Percentiles rank a stretch among this genome's conserved stretches.
These are phyloP conservation scores for Scomber scombrus DNA, from an alignment of 2,113 vertebrate species.

Conservation along the genomic window DNA sequence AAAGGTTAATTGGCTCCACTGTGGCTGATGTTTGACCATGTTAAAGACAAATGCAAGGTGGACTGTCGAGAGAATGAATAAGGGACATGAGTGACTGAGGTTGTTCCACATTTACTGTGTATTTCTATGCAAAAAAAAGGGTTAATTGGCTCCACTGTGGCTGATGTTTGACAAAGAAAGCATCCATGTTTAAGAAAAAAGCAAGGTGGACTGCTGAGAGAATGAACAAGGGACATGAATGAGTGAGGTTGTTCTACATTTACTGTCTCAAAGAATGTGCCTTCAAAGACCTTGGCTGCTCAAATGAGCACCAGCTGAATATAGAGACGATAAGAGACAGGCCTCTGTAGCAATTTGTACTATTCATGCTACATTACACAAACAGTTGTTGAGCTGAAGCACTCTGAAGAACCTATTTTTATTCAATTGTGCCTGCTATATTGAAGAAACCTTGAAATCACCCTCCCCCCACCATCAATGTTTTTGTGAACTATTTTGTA, in stretches of 20 bases:
- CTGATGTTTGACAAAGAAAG: slow-evolving; percentile 37
- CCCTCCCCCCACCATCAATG: slow-evolving; percentile 25
- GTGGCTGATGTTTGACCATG: slow-evolving; percentile 37
- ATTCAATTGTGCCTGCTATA: slow-evolving; percentile 52
- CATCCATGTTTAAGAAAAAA: slow-evolving; percentile 34
- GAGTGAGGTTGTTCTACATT: slow-evolving; percentile 36
- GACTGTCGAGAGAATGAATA: slow-evolving; percentile 42
- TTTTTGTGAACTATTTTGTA: slow-evolving; percentile 33
- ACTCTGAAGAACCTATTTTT: slow-evolving; percentile 54
- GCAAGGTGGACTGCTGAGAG: slow-evolving; percentile 9
- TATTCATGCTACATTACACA: slow-evolving; percentile 78
- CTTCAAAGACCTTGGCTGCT: slow-evolving; percentile 58
- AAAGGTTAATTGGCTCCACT: slow-evolving; percentile 56
- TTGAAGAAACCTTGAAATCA: slow-evolving; percentile 26
- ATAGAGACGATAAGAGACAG: slow-evolving; percentile 65
- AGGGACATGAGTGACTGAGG: slow-evolving; percentile 29
- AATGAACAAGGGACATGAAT: slow-evolving; percentile 47
- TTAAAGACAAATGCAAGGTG: slow-evolving; percentile 26
- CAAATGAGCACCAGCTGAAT: slow-evolving; percentile 39
- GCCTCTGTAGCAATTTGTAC: slow-evolving; percentile 68
- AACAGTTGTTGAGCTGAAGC: slow-evolving; percentile 61
- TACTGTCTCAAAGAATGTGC: slow-evolving; percentile 37
- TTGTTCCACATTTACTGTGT: slow-evolving; percentile 37
- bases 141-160: slow-evolving; percentile 47
- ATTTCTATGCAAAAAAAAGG: slow-evolving; percentile 9